A percentile compares a stretch with the other conserved stretches of the same genome.
Evolutionary conservation across 2,113 vertebrate genomes (phyloP).

Genomic region (Lipophrys pholis): DNA sequence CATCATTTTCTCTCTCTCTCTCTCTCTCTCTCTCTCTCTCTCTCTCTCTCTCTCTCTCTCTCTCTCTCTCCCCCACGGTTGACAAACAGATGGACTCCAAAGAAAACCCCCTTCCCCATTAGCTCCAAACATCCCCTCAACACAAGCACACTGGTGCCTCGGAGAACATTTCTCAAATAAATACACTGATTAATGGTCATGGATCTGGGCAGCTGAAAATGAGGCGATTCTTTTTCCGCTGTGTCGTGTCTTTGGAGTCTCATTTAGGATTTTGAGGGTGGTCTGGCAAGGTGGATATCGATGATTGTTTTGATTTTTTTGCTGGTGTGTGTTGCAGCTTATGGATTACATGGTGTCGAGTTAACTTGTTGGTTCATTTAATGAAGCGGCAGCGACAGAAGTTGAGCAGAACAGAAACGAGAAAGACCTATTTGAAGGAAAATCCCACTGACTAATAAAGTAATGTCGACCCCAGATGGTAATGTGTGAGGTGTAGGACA

Average conservation of each 20-base stretch:
- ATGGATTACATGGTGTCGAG: not conserved
- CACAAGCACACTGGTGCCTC: slow-evolving; percentile 3
- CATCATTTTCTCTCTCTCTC: slow-evolving; percentile 56
- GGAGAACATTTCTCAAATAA: slow-evolving; percentile 52
- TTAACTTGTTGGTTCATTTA: not conserved
- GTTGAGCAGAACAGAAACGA: not conserved
- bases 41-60: no score
- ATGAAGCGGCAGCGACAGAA: not conserved
- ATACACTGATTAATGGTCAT: slow-evolving; percentile 40
- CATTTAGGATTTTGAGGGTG: slow-evolving; percentile 27
- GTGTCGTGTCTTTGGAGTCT: slow-evolving; percentile 14
- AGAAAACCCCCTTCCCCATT: slow-evolving; percentile 35
- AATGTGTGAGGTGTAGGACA: slow-evolving; percentile 40
- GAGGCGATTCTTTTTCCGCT: slow-evolving; percentile 20
- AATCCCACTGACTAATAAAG: not conserved
- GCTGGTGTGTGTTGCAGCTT: slow-evolving; percentile 1
- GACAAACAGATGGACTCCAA: slow-evolving; percentile 68
- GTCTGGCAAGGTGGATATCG: slow-evolving; percentile 26
- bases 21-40: no score
- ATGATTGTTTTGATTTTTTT: not conserved
- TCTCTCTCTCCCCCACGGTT: slow-evolving; percentile 22
- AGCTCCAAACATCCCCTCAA: slow-evolving; percentile 23
- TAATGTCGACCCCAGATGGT: slow-evolving; percentile 50
- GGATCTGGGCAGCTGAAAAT: slow-evolving; percentile 14
- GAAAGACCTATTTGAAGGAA: no score